Evolutionary conservation across 2,113 vertebrate genomes (phyloP).

Genomic region (Emydocephalus ijimae): DNA sequence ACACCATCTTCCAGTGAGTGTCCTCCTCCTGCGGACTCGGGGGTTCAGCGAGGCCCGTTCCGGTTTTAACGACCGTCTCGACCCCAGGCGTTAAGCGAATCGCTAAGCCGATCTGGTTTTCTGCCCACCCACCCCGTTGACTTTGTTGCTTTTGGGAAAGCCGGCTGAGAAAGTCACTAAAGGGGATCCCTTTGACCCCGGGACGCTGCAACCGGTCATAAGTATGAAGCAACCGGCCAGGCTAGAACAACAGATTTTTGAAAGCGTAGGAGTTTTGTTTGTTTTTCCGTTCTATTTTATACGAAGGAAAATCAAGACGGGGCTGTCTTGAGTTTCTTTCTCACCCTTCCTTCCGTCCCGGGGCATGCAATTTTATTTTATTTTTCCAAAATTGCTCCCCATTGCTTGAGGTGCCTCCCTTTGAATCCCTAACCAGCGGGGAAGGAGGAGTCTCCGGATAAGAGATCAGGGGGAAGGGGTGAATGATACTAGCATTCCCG

Average conservation of each 20-base stretch:
- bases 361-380: background rate
- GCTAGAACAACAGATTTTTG: background rate
- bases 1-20: slow-evolving; percentile 93
- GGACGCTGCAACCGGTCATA: too few species aligned
- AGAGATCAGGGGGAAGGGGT: background rate
- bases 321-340: background rate
- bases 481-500: background rate
- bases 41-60: background rate
- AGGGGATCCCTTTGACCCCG: too few species aligned
- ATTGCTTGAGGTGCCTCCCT: background rate
- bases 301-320: background rate
- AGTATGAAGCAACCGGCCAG: too few species aligned
- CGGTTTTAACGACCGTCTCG: background rate
- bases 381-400: background rate
- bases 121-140: too few species aligned
- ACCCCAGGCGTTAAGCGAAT: background rate
- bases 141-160: too few species aligned
- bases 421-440: background rate
- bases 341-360: background rate
- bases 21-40: background rate
- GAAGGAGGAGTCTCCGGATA: background rate
- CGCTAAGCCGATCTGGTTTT: too few species aligned
- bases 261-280: background rate
- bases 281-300: background rate
- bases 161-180: too few species aligned